Base-by-base conservation (phyloP, 2,113 vertebrate species). In the Pionites leucogaster region DNA sequence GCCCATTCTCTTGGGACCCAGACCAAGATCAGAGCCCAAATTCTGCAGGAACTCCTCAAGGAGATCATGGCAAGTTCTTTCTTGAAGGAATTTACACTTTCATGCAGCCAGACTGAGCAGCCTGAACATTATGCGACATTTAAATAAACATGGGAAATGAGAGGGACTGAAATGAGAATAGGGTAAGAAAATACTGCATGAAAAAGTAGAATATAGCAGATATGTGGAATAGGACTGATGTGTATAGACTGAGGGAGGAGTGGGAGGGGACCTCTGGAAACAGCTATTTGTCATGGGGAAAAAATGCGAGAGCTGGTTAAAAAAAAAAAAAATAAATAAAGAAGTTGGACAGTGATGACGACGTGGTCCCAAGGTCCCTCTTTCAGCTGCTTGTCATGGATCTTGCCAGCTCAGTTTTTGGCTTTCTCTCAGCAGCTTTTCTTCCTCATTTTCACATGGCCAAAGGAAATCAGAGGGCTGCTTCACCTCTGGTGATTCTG, bases 301-400 rank as follows among this genome's bases (percentile, higher is more conserved):
- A 95, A 90, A 94, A 94, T 93, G 90, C 46, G 42, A 92, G 42
- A 75, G 14, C 24, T 78, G 17, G 2, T 82, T 89, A 17, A 4
- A 24, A 55, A 72, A 78, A 55, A 88, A 57, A 35, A 72, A 60
- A 82, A 35, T 19, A 22, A 20, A 11, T 7, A 57, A 57, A 28
- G 42, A 3, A 3, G 1, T 80, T 91, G 63, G 60, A 83, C 33
- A 17, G 24, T 46, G 79, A 81, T 95, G 95, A 95, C 0, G 33
- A 92, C 39, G 41, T 82, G 93, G 89, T 93, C n/a, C 92, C 82
- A 83, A 80, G 60, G 65, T 86, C 76, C 60, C 24, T 93, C 62
- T 80, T 93, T 93, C 79, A 92, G 88, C 80, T 95, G 79, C 71
- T 92, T 94, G 41, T 91, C 85, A 64, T 83, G 76, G 75, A 46